Evolutionary conservation across 1,140 invertebrate species (phyloP), one percentile per base, ranked within the genome.

Genomic region (Elysia chlorotica): DNA sequence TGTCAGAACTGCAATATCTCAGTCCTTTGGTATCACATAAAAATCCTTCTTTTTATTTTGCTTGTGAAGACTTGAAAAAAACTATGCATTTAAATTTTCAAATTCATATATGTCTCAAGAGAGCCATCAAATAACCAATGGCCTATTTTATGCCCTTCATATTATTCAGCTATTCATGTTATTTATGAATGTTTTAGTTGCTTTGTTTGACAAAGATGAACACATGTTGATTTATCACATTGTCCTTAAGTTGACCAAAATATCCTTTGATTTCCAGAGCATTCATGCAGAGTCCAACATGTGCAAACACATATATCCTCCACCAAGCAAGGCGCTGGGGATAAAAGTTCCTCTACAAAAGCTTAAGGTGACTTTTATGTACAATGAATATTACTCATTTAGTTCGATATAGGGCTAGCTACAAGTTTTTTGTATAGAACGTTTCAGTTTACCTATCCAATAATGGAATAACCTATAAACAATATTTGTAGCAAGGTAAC

Each of bases 271-370:
- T 21, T 59, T 28, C 1, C 37, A 71, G 69, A 31, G 31, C 30
- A 28, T 71, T 1, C 36, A 71, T 33, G n/a, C 37, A 21, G 37
- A 71, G 23, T 30, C 69, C 17, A 63, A 31, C 17, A 17, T 28
- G 14, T 71, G 69, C 59, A 71, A 71, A 33, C 25, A 71, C n/a
- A 30, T 71, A 5, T 71, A 36, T 53, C 69, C 69, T 4, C 38
- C 69, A 31, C 36, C 69, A 30, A 71, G 69, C 33, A 71, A 71
- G 33, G 57, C 69, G 28, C 23, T 62, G 21, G 56, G 57, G 2
- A 63, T 63, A 25, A 62, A 6, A 3, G 69, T 71, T 30, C 59
- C 69, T 1, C n/a, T 71, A 3, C 30, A 62, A 5, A 48, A 71
- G 19, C 69, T 71, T 25, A 71, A 71, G 69, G 69, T 71, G 38